Percentiles rank a stretch among this genome's conserved stretches.
Conservation (phyloP, 2,888 invertebrate species). For the Venustoraphidia nigricollis region DNA sequence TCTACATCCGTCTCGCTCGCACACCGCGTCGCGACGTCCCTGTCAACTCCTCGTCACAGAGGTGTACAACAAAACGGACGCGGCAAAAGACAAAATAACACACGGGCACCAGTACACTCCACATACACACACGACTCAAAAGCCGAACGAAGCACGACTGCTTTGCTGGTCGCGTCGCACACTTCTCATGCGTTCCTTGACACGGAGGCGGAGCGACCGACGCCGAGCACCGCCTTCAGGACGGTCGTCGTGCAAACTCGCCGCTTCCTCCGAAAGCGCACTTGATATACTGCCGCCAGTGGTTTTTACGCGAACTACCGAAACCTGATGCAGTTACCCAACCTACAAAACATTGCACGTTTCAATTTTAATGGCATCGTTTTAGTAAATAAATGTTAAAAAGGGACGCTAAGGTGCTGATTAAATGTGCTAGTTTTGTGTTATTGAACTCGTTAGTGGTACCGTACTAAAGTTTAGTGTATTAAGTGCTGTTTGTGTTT, state of each 20-base stretch:
- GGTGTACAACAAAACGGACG: neutral
- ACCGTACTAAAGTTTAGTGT: neutral
- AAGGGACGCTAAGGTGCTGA: too few relatives aligned
- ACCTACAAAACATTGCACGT: too few relatives aligned
- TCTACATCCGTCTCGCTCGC: conserved; percentile 10
- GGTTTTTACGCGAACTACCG: neutral
- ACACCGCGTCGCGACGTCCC: conserved; percentile 17
- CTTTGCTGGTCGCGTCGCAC: conserved; percentile 20
- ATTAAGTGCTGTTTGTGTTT: neutral
- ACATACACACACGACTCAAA: neutral
- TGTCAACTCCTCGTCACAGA: conserved; percentile 28
- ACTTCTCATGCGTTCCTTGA: conserved; percentile 27
- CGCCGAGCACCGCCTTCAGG: conserved; percentile 20
- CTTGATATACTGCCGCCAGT: neutral
- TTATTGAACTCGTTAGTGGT: neutral
- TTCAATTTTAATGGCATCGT: too few relatives aligned
- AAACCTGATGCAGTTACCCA: too few relatives aligned
- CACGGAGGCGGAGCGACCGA: conserved; percentile 23
- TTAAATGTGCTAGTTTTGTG: too few relatives aligned
- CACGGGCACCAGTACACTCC: conserved; percentile 1
- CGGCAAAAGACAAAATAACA: neutral
- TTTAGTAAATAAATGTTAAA: too few relatives aligned
- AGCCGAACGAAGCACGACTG: conserved; percentile 18
- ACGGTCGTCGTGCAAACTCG: conserved; percentile 16
- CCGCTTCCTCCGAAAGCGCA: neutral